These are phyloP conservation scores for Pangasius mekongensis DNA, from an alignment of 2,797 vertebrate species.

Conservation along the genomic window DNA sequence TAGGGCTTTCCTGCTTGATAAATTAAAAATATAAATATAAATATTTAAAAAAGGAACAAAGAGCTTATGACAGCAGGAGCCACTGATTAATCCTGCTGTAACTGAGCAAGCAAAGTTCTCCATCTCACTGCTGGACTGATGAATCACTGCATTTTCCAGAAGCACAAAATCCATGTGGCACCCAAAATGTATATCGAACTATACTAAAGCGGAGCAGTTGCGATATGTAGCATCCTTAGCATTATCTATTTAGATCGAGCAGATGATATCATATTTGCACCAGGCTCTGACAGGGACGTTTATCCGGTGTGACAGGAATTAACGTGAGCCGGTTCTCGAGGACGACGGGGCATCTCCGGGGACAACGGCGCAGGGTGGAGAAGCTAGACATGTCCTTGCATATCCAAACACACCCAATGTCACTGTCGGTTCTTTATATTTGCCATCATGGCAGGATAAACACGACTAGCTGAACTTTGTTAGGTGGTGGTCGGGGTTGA, in stretches of 20 bases:
- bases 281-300: slow-evolving; percentile 27
- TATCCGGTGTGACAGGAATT: slow-evolving; percentile 37
- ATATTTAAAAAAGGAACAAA: neutral
- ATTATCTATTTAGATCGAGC: neutral
- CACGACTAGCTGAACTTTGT: slow-evolving; percentile 29
- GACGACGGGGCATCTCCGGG: slow-evolving; percentile 23
- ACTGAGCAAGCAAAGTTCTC: neutral
- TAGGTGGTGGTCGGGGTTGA: slow-evolving; percentile 9
- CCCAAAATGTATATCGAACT: neutral
- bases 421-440: slow-evolving; percentile 31
- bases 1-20: neutral
- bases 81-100: neutral
- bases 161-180: neutral
- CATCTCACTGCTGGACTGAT: neutral
- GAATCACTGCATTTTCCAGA: neutral
- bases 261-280: neutral
- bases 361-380: neutral
- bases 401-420: slow-evolving; percentile 35
- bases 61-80: neutral
- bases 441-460: slow-evolving; percentile 25
- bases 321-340: slow-evolving; percentile 11
- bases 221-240: neutral
- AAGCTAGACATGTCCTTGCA: slow-evolving; percentile 34
- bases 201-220: neutral
- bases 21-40: neutral